These are phyloP conservation scores for Dicycla oo DNA, from an alignment of 2,888 invertebrate genomes.

Conservation along the genomic window DNA sequence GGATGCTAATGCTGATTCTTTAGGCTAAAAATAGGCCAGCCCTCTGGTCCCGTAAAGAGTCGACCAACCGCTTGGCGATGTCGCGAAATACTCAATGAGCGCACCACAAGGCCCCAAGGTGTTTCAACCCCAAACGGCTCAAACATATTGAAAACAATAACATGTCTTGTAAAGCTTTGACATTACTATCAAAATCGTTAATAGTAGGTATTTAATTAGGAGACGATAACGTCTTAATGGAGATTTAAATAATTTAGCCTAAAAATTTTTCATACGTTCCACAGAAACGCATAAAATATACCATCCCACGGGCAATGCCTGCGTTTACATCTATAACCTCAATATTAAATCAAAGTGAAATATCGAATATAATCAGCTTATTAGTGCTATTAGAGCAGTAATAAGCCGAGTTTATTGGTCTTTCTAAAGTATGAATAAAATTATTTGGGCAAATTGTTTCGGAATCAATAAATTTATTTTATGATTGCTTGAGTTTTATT, in stretches of 20 bases:
- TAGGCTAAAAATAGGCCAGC: too few species aligned
- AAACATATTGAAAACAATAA: neutral
- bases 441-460: constrained; percentile 31
- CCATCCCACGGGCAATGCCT: constrained; percentile 49
- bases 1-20: too few species aligned
- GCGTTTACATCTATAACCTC: constrained; percentile 48
- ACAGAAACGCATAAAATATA: constrained; percentile 5
- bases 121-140: too few species aligned
- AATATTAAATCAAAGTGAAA: constrained; percentile 46
- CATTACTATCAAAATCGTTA: neutral
- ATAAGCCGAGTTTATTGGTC: constrained; percentile 37
- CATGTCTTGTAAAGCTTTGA: neutral
- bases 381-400: constrained; percentile 35
- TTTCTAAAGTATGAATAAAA: constrained; percentile 44
- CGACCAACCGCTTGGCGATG: too few species aligned
- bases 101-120: too few species aligned
- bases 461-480: constrained; percentile 8
- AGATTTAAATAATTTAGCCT: neutral
- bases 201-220: neutral
- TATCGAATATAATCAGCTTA: constrained; percentile 41
- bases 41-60: too few species aligned
- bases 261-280: neutral
- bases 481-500: neutral
- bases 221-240: neutral
- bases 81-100: too few species aligned